Base-by-base conservation (phyloP, 2,797 vertebrate species). In the Loriculus beryllinus region DNA sequence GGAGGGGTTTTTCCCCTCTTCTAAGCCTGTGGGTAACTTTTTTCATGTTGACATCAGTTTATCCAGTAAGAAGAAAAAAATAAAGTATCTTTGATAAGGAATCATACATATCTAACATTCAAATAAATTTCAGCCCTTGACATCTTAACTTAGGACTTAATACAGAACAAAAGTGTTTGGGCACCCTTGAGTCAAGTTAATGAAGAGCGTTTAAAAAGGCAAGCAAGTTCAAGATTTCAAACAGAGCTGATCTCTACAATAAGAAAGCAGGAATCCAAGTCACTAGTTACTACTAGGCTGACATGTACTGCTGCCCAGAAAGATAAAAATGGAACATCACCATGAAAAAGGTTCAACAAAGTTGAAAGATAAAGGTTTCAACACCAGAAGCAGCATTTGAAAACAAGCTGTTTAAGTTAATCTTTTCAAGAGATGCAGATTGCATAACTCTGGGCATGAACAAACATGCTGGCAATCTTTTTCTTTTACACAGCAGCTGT, bases 311-410 rank as follows among this genome's bases (percentile, higher is more conserved):
- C 92, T 97, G 95, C 69, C 94, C 70, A 95, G 87, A 95, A 90
- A 95, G 88, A 94, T 81, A 95, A 92, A 91, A 95, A 94, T 1
- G 1, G 88, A 96, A 90, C 84, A 94, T 62, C 93, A 95, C 95
- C 95, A 96, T 40, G 65, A 79, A 93, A 95, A 95, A 96, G 51
- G 90, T 95, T 93, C 93, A 96, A 95, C 93, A n/a, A 95, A 94
- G 63, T 93, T 84, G 91, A 90, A 68, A 93, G 86, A 85, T 43
- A 88, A 90, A 91, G 88, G 91, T 95, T 96, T 95, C 92, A 86
- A 92, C 91, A 90, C 94, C 88, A 95, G 96, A 97, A 95, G 92
- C 91, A 97, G 95, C 94, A 95, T 87, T 96, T 97, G 97, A 96
- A 97, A 92, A 97, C 82, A 95, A 95, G 84, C 88, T 95, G 94